Conservation (phyloP, 1,140 invertebrate species). For the Arctopsyche grandis region DNA sequence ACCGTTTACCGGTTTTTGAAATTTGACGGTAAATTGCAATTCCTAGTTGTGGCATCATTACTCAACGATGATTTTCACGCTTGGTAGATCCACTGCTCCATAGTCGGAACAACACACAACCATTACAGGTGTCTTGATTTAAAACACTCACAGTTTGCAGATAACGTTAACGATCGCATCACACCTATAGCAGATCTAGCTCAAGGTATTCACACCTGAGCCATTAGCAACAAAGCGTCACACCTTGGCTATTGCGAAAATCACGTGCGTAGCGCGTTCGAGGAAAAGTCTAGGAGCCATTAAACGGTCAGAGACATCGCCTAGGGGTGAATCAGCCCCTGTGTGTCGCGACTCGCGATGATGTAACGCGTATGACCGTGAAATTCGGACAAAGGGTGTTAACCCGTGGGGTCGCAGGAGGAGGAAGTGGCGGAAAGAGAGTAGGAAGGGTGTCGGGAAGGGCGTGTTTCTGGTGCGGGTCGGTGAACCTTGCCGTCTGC, state of each 20-base stretch:
- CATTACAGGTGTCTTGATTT: too few relatives aligned
- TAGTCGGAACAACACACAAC: too few relatives aligned
- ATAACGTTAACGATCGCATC: neutral
- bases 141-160: neutral
- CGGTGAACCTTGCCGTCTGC: conserved; percentile 18
- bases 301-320: conserved; percentile 7
- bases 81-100: too few relatives aligned
- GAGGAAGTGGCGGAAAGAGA: neutral
- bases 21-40: too few relatives aligned
- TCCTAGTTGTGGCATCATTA: too few relatives aligned
- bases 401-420: neutral
- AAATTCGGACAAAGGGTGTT: conserved; percentile 3
- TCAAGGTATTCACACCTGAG: neutral
- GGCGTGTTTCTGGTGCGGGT: neutral
- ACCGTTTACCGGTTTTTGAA: too few relatives aligned
- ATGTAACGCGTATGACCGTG: conserved; percentile 31
- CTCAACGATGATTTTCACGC: too few relatives aligned
- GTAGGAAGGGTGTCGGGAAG: neutral
- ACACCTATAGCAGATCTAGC: neutral
- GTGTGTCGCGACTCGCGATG: neutral
- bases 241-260: neutral
- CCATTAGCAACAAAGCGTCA: neutral
- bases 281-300: neutral
- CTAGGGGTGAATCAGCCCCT: neutral
- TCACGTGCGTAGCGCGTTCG: neutral